Conservation (phyloP, 1,140 invertebrate genomes). For the Tetranychus cinnabarinus region DNA sequence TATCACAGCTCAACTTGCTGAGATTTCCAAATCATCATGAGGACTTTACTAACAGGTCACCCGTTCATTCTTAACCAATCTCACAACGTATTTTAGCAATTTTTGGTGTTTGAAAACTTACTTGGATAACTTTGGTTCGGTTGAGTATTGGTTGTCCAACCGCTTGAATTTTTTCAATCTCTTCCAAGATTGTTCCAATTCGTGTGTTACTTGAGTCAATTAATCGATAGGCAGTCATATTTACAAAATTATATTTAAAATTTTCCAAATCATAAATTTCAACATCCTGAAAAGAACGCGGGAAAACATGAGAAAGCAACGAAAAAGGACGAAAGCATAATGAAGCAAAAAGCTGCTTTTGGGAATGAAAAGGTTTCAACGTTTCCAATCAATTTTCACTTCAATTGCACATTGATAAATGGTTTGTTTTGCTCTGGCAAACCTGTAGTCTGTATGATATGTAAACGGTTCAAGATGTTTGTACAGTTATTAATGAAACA, state of each 20-base stretch:
- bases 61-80: too few relatives aligned
- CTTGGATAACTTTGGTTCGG: conserved; percentile 42
- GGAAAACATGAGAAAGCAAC: background rate
- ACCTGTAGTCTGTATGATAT: background rate
- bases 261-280: conserved; percentile 75
- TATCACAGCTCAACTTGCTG: too few relatives aligned
- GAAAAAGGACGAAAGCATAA: background rate
- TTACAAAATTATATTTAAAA: conserved; percentile 78
- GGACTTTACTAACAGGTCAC: too few relatives aligned
- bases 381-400: background rate
- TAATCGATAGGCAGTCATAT: conserved; percentile 69
- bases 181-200: conserved; percentile 44
- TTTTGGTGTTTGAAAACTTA: conserved; percentile 18
- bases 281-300: conserved; percentile 34
- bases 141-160: conserved; percentile 54
- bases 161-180: conserved; percentile 62
- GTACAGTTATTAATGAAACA: background rate
- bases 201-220: conserved; percentile 51
- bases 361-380: background rate
- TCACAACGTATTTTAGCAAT: too few relatives aligned
- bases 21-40: too few relatives aligned
- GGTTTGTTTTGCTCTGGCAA: background rate
- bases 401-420: background rate
- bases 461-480: background rate
- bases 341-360: background rate